Evolutionary conservation across 2,888 invertebrate genomes (phyloP).

Genomic region (Epinotia nisella): DNA sequence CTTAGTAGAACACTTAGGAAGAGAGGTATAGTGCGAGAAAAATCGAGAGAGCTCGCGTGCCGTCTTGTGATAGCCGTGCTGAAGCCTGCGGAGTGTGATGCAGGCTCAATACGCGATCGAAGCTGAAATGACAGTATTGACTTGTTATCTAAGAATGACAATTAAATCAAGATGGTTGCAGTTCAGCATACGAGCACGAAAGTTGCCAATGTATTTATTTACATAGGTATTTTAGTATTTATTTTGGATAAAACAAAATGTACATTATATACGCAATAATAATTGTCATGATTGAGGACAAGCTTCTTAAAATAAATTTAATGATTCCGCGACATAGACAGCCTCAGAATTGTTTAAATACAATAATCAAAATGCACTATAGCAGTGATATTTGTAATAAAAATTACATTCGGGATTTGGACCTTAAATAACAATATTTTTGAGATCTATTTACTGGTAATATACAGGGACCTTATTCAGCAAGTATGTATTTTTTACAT

Average conservation of each 20-base stretch:
- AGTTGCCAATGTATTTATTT: constrained; percentile 27
- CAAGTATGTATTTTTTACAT: background rate
- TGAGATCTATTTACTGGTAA: constrained; percentile 39
- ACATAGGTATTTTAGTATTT: constrained; percentile 10
- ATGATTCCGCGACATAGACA: background rate
- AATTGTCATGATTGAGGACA: constrained; percentile 37
- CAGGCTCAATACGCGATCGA: too few species aligned
- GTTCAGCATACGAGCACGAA: background rate
- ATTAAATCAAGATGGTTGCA: background rate
- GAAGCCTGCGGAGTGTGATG: too few species aligned
- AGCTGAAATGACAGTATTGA: too few species aligned
- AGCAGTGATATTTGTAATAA: background rate
- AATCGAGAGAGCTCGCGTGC: too few species aligned
- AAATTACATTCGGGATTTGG: background rate
- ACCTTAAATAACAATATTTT: constrained; percentile 23
- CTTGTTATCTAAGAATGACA: too few species aligned
- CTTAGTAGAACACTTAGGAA: too few species aligned
- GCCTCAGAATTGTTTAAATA: background rate
- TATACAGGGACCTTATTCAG: background rate
- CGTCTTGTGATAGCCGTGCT: too few species aligned
- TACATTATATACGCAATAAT: constrained; percentile 34
- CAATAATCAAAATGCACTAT: background rate
- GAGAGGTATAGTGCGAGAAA: too few species aligned
- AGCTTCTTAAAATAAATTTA: background rate
- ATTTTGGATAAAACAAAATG: constrained; percentile 32